Evolutionary conservation across 64 coral and sea anemone genomes (phyloP).

Genomic region (Orbicella faveolata): DNA sequence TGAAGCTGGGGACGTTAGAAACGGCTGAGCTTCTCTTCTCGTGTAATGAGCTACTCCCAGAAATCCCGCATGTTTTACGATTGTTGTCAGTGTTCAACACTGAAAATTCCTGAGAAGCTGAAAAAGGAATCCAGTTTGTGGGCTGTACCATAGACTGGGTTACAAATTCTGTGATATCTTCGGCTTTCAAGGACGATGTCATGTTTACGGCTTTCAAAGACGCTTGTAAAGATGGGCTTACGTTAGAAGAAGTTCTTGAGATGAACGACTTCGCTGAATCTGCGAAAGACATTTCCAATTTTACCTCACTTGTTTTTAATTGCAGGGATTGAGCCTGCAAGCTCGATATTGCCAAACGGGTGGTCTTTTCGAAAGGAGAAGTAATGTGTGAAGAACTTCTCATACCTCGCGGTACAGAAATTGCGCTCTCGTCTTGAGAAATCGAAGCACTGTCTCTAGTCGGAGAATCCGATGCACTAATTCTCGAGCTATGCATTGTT

Average conservation of each 20-base stretch:
- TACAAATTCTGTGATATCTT: too few relatives aligned
- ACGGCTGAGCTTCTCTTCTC: neutral
- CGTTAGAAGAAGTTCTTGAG: neutral
- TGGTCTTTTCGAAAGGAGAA: neutral
- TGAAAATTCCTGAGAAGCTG: neutral
- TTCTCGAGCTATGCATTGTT: neutral
- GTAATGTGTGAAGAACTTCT: neutral
- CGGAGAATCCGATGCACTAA: neutral
- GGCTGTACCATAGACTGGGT: too few relatives aligned
- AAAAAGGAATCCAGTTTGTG: too few relatives aligned
- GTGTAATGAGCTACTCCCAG: neutral
- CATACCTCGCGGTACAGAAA: neutral
- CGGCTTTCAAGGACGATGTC: too few relatives aligned
- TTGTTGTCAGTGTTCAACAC: neutral
- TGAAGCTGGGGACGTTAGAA: neutral
- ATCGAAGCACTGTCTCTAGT: neutral
- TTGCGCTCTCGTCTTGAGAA: neutral
- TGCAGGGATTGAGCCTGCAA: neutral
- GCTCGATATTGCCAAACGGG: neutral
- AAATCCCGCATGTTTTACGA: neutral
- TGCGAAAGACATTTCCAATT: too few relatives aligned
- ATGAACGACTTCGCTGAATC: too few relatives aligned
- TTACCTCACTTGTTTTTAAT: too few relatives aligned
- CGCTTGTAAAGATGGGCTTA: neutral
- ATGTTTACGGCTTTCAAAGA: too few relatives aligned